Base-by-base conservation (phyloP, 1,140 invertebrate species). In the Hermetia illucens region DNA sequence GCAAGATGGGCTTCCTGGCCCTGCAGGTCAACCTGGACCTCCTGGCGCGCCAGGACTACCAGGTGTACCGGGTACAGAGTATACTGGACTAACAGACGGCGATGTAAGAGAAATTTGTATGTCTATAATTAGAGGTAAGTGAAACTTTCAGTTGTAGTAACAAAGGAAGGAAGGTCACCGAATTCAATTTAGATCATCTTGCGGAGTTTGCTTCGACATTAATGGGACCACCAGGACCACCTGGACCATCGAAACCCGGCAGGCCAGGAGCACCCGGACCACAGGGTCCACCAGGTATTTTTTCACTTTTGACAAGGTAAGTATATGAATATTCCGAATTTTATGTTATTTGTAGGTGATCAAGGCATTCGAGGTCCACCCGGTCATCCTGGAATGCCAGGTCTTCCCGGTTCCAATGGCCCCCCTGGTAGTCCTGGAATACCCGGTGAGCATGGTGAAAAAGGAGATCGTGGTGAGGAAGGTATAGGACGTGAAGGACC, bases 401-500 rank as follows among this genome's bases (percentile, higher is more conserved):
- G 63, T 12, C 24, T 49, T 20, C 36, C 47, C 38, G 45, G 60
- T 43, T 43, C 44, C 20, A 43, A 44, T 18, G 66, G 66, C 4
- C 48, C 54, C 35, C 62, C 72, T 34, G 82, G 81, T 13, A 77
- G 75, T 44, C 64, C 71, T 3, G 80, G 80, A 13, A 61, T 75
- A 34, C 36, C 9, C 8, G 69, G 70, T 21, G 58, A 51, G 34
- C 20, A 44, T 30, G 71, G 71, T 5, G 49, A 54, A 15, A 60
- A 62, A 42, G 72, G 71, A 31, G 58, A 62, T 16, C 43, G 44
- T 39, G 71, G 70, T 21, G 60, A 68, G 30, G 47, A 52, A 29
- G 58, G 65, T 4, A 15, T 38, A 24, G 43, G 45, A 24, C 29
- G 25, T 32, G 34, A 41, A 15, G 48, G 48, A 24, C 41, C 42